Percentiles rank a stretch among this genome's conserved stretches.
Conservation (phyloP, 2,797 vertebrate genomes). For the Lepilemur septentrionalis region DNA sequence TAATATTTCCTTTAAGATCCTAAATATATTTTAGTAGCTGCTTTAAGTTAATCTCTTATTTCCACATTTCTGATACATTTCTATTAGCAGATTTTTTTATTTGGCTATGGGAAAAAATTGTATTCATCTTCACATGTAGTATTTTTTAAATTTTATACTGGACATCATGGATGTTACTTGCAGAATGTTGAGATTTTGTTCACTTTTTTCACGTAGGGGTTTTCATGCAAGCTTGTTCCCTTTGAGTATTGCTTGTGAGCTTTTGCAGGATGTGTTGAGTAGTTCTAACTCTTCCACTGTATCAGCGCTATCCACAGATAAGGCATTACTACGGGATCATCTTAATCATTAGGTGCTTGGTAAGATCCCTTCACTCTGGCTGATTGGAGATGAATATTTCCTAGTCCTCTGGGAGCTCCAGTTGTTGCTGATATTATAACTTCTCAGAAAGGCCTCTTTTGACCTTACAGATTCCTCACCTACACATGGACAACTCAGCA, state of each 20-base stretch:
- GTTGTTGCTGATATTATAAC: background rate
- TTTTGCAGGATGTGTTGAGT: background rate
- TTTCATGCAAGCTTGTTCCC: background rate
- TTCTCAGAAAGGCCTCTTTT: background rate
- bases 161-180: background rate
- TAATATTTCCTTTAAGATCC: background rate
- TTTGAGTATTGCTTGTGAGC: background rate
- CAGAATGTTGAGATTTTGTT: background rate
- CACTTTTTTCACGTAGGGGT: background rate
- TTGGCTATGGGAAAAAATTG: background rate
- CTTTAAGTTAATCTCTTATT: background rate
- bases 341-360: background rate
- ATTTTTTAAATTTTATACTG: background rate
- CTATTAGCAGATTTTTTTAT: background rate
- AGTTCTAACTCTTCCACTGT: background rate
- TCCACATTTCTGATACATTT: background rate
- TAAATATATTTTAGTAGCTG: background rate
- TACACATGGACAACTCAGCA: background rate
- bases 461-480: background rate
- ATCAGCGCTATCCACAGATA: background rate
- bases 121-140: background rate
- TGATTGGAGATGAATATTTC: no score
- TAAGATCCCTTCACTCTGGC: background rate
- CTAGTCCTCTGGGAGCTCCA: background rate
- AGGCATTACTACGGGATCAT: background rate